These are phyloP conservation scores for Bucorvus abyssinicus DNA, from an alignment of 2,797 vertebrate genomes.

Conservation along the genomic window DNA sequence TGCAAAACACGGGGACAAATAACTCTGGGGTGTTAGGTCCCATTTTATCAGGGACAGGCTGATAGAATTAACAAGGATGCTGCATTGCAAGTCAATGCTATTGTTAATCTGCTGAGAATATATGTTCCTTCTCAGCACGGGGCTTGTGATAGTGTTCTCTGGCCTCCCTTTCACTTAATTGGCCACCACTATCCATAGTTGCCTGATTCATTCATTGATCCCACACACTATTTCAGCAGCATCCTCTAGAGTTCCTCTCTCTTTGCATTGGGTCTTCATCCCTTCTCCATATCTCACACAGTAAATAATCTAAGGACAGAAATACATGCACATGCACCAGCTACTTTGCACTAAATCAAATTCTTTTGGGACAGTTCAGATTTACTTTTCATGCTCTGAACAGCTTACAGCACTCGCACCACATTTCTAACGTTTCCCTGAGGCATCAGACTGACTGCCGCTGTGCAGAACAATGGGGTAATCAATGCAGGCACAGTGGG, in stretches of 20 bases:
- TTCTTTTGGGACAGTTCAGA: not conserved
- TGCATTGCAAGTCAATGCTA: not conserved
- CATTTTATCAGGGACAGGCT: not conserved
- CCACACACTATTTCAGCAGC: not conserved
- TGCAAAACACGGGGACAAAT: not conserved
- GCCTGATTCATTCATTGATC: not conserved
- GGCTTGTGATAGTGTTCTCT: not conserved
- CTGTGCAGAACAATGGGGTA: slow-evolving; percentile 38
- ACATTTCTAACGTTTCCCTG: not conserved
- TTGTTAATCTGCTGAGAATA: not conserved
- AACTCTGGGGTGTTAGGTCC: not conserved
- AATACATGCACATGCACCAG: not conserved
- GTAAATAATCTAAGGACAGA: not conserved
- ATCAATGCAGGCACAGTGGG: not conserved
- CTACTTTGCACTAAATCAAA: not conserved
- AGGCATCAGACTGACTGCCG: slow-evolving; percentile 32
- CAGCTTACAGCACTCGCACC: not conserved
- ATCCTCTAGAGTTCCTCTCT: not conserved
- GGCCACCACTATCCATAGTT: accelerated
- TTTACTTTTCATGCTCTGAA: not conserved
- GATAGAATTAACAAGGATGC: not conserved
- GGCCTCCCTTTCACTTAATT: not conserved
- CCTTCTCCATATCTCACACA: not conserved
- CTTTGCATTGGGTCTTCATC: not conserved
- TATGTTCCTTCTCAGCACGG: not conserved